A percentile compares a stretch with the other conserved stretches of the same genome.
phyloP scores from a whole-genome alignment of 2,888 invertebrate genomes.

The Tenthredo amoena region DNA sequence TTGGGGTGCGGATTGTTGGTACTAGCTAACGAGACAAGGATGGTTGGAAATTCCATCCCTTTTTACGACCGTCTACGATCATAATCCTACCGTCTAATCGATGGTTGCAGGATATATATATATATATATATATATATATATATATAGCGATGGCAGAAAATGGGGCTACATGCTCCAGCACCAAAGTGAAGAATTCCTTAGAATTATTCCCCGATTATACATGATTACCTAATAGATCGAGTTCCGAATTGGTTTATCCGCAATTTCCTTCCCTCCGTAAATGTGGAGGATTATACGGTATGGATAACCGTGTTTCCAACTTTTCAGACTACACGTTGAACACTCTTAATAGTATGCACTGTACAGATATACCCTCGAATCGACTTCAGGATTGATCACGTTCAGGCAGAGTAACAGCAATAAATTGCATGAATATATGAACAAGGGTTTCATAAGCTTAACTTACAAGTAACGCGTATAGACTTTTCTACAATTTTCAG shows the following conservation, averaged over 20 bases:
- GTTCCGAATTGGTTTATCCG: constrained; percentile 1
- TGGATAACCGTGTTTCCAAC: background rate
- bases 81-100: background rate
- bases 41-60: background rate
- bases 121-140: too few relatives aligned
- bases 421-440: background rate
- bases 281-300: background rate
- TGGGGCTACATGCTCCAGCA: background rate
- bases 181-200: background rate
- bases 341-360: background rate
- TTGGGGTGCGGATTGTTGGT: constrained; percentile 9
- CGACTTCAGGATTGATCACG: background rate
- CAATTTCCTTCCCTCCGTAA: background rate
- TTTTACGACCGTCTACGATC: background rate
- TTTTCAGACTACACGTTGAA: constrained; percentile 2
- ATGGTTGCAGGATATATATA: background rate
- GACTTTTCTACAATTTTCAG: background rate
- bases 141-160: background rate
- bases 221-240: background rate
- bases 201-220: background rate
- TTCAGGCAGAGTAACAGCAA: constrained; percentile 2
- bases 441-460: background rate
- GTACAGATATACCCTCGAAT: background rate
- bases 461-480: background rate
- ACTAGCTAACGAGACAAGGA: constrained; percentile 33